Percentiles rank a stretch among this genome's conserved stretches.
Evolutionary conservation across 1,140 invertebrate genomes (phyloP).

Genomic region (Babylonia areolata): DNA sequence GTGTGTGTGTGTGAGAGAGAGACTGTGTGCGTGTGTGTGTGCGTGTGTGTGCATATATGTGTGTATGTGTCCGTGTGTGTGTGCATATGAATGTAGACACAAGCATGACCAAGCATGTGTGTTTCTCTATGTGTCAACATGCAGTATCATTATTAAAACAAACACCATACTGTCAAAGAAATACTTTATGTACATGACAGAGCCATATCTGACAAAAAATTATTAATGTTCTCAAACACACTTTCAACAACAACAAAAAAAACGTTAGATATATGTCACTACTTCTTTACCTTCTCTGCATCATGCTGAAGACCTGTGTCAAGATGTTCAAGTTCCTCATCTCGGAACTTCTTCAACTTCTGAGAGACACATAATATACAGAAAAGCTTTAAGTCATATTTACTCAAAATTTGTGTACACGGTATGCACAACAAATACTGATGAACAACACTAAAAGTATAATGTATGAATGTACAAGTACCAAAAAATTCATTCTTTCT

Average conservation of each 20-base stretch:
- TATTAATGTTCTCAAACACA: too few species aligned
- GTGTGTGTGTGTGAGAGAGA: too few species aligned
- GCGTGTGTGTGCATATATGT: not conserved
- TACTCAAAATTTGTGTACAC: too few species aligned
- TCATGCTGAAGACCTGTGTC: constrained; percentile 95
- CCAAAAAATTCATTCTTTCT: too few species aligned
- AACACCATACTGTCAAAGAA: not conserved
- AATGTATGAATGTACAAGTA: too few species aligned
- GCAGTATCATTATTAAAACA: constrained; percentile 17
- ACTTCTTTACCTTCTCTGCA: constrained; percentile 79
- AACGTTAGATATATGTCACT: not conserved
- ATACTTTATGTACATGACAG: too few species aligned
- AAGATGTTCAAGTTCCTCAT: constrained; percentile 99
- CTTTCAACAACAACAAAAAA: not conserved
- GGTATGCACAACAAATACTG: too few species aligned
- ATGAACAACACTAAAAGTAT: too few species aligned
- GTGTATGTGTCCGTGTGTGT: not conserved
- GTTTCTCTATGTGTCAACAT: too few species aligned
- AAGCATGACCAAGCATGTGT: too few species aligned
- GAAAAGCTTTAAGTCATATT: too few species aligned
- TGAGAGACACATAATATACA: constrained; percentile 56
- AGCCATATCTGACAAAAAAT: too few species aligned
- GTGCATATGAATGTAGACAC: not conserved
- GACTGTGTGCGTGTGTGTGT: not conserved
- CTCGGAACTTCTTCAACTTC: constrained; percentile 92